Base-by-base conservation (phyloP, 2,113 vertebrate species). In the Oreotrochilus melanogaster region DNA sequence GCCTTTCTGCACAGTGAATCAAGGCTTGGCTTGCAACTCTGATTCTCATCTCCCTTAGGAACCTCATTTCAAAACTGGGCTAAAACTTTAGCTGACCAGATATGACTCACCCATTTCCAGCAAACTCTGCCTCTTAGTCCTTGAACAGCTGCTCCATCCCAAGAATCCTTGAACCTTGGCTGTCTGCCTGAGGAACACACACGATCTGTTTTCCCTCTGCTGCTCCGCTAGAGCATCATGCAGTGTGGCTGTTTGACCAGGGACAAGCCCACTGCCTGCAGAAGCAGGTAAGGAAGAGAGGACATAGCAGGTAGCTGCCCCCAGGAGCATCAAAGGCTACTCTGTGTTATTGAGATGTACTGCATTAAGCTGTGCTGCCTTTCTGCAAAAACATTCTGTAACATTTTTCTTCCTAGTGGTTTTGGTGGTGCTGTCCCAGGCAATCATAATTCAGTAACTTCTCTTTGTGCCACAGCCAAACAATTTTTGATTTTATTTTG, bases 141-240 rank as follows among this genome's bases (percentile, higher is more conserved):
- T 18, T 23, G 25, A 45, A 53, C 0, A 1, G 6, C n/a, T 71
- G 23, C 16, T 14, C 28, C 11, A 71, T 75, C 9, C 15, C 30
- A 80, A 35, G 43, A 8, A 67, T n/a, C 57, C 53, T 67, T 84
- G 61, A 78, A 54, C 33, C 2, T n/a, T 3, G 0, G 2, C 14
- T 1, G 1, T 3, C 33, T 91, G 37, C 14, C 50, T 71, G 56
- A 48, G 43, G 14, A 56, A 3, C 13, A 11, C 15, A 8, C 1
- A 2, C 15, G 0, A 0, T 73, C 14, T 1, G 2, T 61, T 86
- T 79, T 7, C 7, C 11, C n/a, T 47, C 57, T 78, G 42, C 0
- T 0, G 27, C 6, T 84, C 14, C 43, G 69, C 19, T 33, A 78
- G 50, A 70, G 17, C 50, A 35, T 50, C 12, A 5, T 39, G 8